Evolutionary conservation across 2,797 vertebrate species (phyloP), one percentile per base, ranked within the genome.

Genomic region (Acropternis orthonyx): DNA sequence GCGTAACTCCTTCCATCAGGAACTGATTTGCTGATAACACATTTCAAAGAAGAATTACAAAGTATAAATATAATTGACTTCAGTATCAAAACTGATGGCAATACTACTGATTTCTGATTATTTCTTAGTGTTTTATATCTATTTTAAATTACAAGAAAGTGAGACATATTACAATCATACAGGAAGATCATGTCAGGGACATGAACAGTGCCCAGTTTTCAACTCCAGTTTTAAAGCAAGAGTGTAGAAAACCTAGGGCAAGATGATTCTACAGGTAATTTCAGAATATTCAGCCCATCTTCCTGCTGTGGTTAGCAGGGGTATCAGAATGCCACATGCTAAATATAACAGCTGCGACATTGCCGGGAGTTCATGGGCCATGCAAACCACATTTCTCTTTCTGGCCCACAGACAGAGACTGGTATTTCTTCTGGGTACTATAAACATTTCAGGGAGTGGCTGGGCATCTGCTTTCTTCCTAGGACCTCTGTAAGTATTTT

Each of bases 321-420:
- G 34, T 39, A 46, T 74, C 79, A 86, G 93, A 86, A 92, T 62
- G 69, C 44, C 93, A 88, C 62, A 14, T 13, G 73, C 94, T 95
- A 81, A 85, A 93, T 88, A 73, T 94, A 96, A 86, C 95, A 94
- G 93, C 89, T 65, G 82, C 2, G 4, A 78, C 92, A 95, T 91
- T 81, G 73, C 59, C 15, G 7, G 55, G 55, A 94, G 93, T 95
- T 94, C 93, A 94, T 3, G 1, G 54, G 79, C 91, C 39, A 15
- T 7, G 46, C 58, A 88, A 81, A 68, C 58, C 82, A 68, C 65
- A 16, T 44, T 75, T 91, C 92, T 83, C 81, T 63, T 80, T 58
- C 61, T 65, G 58, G 76, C 85, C 54, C 62, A 83, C 52, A 74
- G 66, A 58, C 49, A 71, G 8, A 48, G 46, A 41, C 0, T 48